Conservation (phyloP, 2,888 invertebrate species). For the Uropetala carovei region DNA sequence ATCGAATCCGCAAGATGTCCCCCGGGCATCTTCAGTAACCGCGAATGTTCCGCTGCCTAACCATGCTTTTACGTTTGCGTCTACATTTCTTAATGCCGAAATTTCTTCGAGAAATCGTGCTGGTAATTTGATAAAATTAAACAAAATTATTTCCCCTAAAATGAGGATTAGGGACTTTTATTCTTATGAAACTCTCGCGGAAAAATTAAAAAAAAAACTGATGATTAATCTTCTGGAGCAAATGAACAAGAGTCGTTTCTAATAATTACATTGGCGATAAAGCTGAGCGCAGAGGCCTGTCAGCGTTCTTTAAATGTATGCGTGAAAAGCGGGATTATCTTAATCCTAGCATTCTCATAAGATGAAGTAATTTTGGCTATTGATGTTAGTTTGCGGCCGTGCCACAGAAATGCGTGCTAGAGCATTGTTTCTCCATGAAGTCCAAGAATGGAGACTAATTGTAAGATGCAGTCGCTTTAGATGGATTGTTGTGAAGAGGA, state of each 20-base stretch:
- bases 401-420: slow-evolving; percentile 33
- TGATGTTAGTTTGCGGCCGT: slow-evolving; percentile 38
- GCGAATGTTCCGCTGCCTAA: no score
- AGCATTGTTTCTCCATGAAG: not conserved
- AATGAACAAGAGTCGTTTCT: not conserved
- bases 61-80: no score
- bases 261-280: not conserved
- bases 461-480: not conserved
- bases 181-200: not conserved
- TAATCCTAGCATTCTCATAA: not conserved
- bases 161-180: not conserved
- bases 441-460: not conserved
- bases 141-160: no score
- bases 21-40: no score
- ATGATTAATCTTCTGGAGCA: not conserved
- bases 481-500: not conserved
- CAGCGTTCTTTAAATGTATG: not conserved
- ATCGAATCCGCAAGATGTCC: no score
- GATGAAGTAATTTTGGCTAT: not conserved
- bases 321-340: slow-evolving; percentile 15
- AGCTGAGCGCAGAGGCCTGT: not conserved
- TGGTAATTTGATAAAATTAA: no score
- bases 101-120: no score
- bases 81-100: no score
- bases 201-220: not conserved